A percentile compares a stretch with the other conserved stretches of the same genome.
Conservation (phyloP, 2,797 vertebrate species). For the Anabacerthia variegaticeps region DNA sequence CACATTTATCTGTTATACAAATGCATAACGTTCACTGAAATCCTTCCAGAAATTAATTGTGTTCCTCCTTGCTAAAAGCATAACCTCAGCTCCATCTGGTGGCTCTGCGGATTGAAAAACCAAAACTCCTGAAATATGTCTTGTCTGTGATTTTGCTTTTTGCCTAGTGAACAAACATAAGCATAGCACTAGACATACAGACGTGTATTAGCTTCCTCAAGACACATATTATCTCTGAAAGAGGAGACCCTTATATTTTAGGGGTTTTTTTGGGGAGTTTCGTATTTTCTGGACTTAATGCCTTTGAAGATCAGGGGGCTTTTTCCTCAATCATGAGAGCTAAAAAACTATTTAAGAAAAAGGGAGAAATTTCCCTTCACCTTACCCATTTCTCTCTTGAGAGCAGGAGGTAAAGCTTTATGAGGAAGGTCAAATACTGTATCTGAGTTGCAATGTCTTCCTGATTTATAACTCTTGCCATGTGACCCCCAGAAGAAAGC, state of each 20-base stretch:
- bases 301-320: neutral
- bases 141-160: neutral
- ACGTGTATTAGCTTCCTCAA: neutral
- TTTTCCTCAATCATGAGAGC: neutral
- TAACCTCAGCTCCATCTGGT: slow-evolving; percentile 75
- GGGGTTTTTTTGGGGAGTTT: neutral
- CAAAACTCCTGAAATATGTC: neutral
- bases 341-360: neutral
- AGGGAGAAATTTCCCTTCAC: neutral
- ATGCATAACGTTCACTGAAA: slow-evolving; percentile 3
- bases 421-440: neutral
- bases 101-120: slow-evolving; percentile 8
- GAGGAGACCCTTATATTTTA: neutral
- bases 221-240: neutral
- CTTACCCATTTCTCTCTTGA: neutral
- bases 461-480: neutral
- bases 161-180: neutral
- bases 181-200: neutral
- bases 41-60: neutral
- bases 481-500: neutral
- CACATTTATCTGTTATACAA: neutral
- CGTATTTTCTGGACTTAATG: neutral
- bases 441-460: neutral
- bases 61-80: slow-evolving; percentile 9
- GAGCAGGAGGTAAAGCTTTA: neutral